phyloP scores from a whole-genome alignment of 2,797 vertebrate species.

The Novumbra hubbsi region DNA sequence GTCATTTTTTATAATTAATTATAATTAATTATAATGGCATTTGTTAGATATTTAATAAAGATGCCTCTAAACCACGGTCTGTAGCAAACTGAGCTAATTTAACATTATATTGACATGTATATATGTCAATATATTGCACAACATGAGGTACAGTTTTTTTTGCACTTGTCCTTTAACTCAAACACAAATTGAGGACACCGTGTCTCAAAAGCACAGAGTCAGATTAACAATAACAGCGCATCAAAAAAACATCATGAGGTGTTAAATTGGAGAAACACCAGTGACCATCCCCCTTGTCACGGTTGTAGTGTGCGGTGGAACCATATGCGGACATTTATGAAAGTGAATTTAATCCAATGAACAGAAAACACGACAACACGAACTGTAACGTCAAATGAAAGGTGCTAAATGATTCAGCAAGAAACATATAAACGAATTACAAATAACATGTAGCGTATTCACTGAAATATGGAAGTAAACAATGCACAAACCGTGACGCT shows the following conservation, averaged over 20 bases:
- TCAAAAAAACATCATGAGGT: not conserved
- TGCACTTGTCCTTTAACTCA: not conserved
- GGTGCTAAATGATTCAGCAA: too few species aligned
- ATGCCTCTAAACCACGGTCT: not conserved
- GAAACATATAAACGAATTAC: too few species aligned
- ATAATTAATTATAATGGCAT: not conserved
- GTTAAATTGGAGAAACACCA: not conserved
- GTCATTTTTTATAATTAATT: too few species aligned
- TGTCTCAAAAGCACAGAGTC: not conserved
- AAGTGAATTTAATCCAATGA: too few species aligned
- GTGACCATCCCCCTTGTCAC: not conserved
- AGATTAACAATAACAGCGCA: conserved; percentile 3
- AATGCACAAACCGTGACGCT: too few species aligned
- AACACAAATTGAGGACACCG: not conserved
- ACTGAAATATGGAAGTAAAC: too few species aligned
- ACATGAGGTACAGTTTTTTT: not conserved
- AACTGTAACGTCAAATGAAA: too few species aligned
- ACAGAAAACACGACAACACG: too few species aligned
- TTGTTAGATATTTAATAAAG: not conserved
- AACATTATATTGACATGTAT: not conserved
- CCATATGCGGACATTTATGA: too few species aligned
- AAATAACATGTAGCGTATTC: too few species aligned
- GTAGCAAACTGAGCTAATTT: not conserved
- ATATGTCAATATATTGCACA: too few species aligned
- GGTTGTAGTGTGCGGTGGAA: too few species aligned